Percentiles rank a stretch among this genome's conserved stretches.
Evolutionary conservation across 2,888 invertebrate species (phyloP).

Genomic region (Cerastoderma edule): DNA sequence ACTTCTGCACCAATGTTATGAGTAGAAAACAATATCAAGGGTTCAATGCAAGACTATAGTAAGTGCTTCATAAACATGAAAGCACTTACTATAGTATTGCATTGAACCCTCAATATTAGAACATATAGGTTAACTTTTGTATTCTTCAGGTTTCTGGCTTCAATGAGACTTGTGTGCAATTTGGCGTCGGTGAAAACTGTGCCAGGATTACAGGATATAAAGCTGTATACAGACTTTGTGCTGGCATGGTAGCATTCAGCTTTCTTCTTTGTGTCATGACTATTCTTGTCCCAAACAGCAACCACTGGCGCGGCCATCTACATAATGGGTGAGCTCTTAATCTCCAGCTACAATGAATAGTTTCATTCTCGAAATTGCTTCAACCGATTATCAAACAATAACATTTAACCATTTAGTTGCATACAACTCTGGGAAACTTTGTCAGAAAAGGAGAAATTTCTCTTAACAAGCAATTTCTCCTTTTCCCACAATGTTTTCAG

Average conservation of each 20-base stretch:
- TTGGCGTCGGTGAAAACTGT: slow-evolving; percentile 82
- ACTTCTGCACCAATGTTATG: no score
- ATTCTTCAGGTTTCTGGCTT: slow-evolving; percentile 79
- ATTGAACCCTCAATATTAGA: no score
- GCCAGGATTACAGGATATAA: slow-evolving; percentile 83
- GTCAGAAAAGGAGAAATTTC: neutral
- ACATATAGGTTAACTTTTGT: neutral
- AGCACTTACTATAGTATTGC: no score
- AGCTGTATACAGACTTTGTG: slow-evolving; percentile 84
- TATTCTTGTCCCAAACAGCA: slow-evolving; percentile 82
- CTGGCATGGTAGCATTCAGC: slow-evolving; percentile 83
- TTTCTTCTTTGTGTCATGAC: slow-evolving; percentile 81
- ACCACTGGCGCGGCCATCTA: slow-evolving; percentile 83
- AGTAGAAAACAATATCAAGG: no score
- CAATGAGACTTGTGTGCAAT: slow-evolving; percentile 81
- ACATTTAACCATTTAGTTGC: neutral
- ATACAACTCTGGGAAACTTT: neutral
- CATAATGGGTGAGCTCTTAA: slow-evolving; percentile 84
- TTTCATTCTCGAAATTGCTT: neutral
- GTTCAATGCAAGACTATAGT: no score
- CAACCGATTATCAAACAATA: neutral
- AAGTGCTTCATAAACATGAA: no score
- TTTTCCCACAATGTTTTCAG: neutral
- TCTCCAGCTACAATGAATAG: no score
- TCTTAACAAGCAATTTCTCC: neutral